Base-by-base conservation (phyloP, 2,888 invertebrate genomes). In the Drosophila subquinaria region DNA sequence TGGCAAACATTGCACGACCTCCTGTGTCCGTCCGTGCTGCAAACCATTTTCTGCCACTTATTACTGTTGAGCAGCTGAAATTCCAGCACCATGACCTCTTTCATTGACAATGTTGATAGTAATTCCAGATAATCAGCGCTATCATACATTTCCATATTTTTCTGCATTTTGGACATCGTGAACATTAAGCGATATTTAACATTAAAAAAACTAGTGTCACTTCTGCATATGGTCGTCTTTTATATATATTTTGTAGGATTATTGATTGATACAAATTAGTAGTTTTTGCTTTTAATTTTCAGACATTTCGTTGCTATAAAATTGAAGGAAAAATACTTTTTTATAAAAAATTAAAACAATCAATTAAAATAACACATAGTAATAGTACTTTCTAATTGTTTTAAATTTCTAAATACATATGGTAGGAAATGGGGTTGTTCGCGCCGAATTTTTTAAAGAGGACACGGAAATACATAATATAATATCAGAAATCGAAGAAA, bases 1-100 rank as follows among this genome's bases (percentile, higher is more conserved):
- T 72, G 53, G 73, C 92, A 92, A 15, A 90, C 61, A 40, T 79
- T 81, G 50, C 92, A 92, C 8, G 65, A 42, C 4, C 64, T 87
- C 13, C 40, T 76, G 0, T 6, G 33, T 43, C 10, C 17, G 30
- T 69, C 64, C 27, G 47, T 20, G 13, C 43, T 56, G 11, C 51
- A 40, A 47, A 88, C 69, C 71, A 91, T 69, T 23, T 52, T 50
- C 15, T 64, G 60, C 90, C 90, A 91, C 53, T 70, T 55, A 8
- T 61, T 72, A 10, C 48, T 4, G 10, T 51, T 33, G n/a, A 9
- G 53, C 6, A 48, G 10, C 4, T 67, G 79, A 67, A 86, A 91
- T 64, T 91, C 83, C 40, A 90, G 68, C 51, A 66, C 40, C 43
- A 89, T 64, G 11, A 86, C 59, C 36, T 92, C 90, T 15, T 66